Base-by-base conservation (phyloP, 2,888 invertebrate species). In the Cheilosia vulpina region DNA sequence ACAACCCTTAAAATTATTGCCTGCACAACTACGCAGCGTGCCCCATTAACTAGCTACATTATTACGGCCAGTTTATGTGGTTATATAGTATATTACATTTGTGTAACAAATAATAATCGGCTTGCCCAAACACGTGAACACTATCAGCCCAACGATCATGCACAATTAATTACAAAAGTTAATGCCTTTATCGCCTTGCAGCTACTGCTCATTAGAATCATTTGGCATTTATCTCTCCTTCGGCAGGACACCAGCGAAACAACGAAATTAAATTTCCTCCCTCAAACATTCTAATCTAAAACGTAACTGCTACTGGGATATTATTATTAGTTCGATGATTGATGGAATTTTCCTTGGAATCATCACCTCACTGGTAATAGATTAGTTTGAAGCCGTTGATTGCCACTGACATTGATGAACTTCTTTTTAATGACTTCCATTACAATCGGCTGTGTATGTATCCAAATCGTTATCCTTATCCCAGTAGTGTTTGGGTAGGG, bases 261-360 rank as follows among this genome's bases (percentile, higher is more conserved):
- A 17, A 27, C 21, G 41, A 76, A 76, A 68, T 76, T 68, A 65
- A 60, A 68, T 68, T 76, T 52, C 43, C 52, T 76, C 58, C 43
- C 52, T 53, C 66, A 31, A 66, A 57, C 41, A 58, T 19, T 57
- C 68, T 58, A 60, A 76, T 68, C 76, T 68, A 41, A 66, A 76
- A 68, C 50, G 11, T 50, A 57, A 58, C n/a, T 41, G 27, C 66
- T 52, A 43, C 38, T 31, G n/a, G 21, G 43, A 58, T 66, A 43
- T 60, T 58, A 52, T 68, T 68, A 60, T 68, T 60, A 68, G 66
- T 76, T 50, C 58, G 68, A 76, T 76, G 76, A 76, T 68, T 76
- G 76, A 76, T 76, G 76, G 34, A 52, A 27, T 31, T 31, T 27
- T 19, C n/a, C n/a, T 41, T n/a, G 45, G 21, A 43, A 62, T 63